phyloP scores from a whole-genome alignment of 1,140 invertebrate species.

The Delia radicum region DNA sequence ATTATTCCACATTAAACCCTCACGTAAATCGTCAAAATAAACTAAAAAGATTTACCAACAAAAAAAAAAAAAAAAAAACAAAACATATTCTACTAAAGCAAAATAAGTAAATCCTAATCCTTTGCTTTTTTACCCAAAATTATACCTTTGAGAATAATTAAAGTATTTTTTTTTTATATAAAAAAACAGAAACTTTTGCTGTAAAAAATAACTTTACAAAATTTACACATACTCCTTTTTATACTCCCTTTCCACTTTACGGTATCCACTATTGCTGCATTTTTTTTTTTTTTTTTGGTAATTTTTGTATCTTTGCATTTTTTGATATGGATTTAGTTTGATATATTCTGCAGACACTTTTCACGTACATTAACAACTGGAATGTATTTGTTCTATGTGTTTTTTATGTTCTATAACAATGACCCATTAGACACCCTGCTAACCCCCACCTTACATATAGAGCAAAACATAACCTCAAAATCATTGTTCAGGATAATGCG shows the following conservation, averaged over 20 bases:
- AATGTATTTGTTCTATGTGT: no score
- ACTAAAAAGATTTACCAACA: no score
- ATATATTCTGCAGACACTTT: background rate
- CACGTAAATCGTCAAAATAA: background rate
- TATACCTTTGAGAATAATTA: constrained; percentile 22
- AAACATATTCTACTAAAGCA: no score
- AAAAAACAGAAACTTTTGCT: background rate
- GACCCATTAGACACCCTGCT: background rate
- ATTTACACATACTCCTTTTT: background rate
- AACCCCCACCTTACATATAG: background rate
- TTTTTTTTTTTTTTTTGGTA: no score
- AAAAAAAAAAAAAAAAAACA: background rate
- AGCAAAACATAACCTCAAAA: background rate
- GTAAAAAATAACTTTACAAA: background rate
- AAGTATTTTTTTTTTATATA: background rate
- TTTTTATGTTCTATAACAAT: background rate
- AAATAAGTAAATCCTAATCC: background rate
- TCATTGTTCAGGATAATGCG: background rate
- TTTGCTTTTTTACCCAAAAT: background rate
- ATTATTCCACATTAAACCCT: background rate
- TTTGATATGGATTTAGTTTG: constrained; percentile 9
- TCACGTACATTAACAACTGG: no score
- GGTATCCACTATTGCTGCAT: background rate
- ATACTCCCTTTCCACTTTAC: background rate
- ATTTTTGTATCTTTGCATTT: background rate